Conservation (phyloP, 2,113 vertebrate genomes). For the Clarias magur region DNA sequence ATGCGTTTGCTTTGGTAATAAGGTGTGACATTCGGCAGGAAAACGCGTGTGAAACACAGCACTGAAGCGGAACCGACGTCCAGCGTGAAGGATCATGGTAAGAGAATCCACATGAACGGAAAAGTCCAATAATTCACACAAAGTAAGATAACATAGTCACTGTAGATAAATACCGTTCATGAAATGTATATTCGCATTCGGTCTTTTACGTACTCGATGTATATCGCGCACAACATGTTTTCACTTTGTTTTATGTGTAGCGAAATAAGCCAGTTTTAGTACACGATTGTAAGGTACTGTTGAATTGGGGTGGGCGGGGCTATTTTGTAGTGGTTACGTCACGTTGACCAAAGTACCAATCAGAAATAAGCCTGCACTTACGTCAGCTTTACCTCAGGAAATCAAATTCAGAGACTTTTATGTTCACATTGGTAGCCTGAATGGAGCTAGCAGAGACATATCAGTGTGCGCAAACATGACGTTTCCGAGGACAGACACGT, state of each 20-base stretch:
- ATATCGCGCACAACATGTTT: not conserved
- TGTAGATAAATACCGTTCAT: not conserved
- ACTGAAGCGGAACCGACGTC: not conserved
- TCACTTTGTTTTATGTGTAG: not conserved
- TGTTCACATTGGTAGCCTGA: no score
- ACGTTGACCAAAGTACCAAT: not conserved
- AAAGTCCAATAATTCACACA: not conserved
- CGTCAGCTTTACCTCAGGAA: not conserved
- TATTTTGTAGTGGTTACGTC: not conserved
- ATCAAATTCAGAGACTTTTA: not conserved
- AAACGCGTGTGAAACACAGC: not conserved
- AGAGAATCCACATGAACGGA: not conserved
- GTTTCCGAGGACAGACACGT: no score
- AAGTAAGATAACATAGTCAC: not conserved
- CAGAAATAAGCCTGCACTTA: not conserved
- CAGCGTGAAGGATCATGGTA: slow-evolving; percentile 6
- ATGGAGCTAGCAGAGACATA: no score
- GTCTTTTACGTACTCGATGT: not conserved
- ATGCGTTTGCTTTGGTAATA: not conserved
- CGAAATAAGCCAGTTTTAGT: not conserved
- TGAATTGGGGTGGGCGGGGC: not conserved
- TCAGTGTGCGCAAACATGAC: no score
- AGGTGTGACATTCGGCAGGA: slow-evolving; percentile 24
- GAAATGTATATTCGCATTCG: not conserved
- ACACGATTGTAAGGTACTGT: not conserved